These are phyloP conservation scores for Xiphorhynchus elegans DNA, from an alignment of 2,113 vertebrate species.

Conservation along the genomic window DNA sequence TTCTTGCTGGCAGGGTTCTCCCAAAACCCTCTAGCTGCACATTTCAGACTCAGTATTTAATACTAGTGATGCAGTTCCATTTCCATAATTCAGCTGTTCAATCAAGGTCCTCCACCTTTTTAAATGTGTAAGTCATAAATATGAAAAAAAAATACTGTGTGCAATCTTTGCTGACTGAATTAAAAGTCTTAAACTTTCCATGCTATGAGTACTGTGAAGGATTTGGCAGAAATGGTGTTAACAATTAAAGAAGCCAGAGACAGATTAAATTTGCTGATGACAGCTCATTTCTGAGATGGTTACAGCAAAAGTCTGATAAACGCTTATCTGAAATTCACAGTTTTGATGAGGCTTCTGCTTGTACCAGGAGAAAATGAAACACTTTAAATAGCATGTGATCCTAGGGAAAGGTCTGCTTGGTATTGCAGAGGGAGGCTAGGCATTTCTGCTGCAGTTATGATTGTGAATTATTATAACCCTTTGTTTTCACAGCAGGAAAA, in stretches of 20 bases:
- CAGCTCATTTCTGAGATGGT: constrained; percentile 75
- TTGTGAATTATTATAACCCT: constrained; percentile 7
- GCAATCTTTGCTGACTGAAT: constrained; percentile 38
- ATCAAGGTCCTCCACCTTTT: constrained; percentile 30
- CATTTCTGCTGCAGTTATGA: constrained; percentile 7
- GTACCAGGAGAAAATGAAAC: constrained; percentile 75
- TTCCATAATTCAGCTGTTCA: constrained; percentile 55
- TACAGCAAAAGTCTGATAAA: constrained; percentile 72
- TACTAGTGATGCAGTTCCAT: background rate
- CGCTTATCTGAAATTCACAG: constrained; percentile 71
- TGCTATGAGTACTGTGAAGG: constrained; percentile 36
- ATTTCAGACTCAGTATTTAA: constrained; percentile 24
- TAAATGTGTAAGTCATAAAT: constrained; percentile 30
- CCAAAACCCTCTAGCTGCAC: background rate
- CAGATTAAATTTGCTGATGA: constrained; percentile 76
- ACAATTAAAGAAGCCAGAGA: constrained; percentile 70
- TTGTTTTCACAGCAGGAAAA: constrained; percentile 45
- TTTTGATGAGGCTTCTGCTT: constrained; percentile 71
- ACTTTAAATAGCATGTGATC: constrained; percentile 62
- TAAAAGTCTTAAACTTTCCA: constrained; percentile 63
- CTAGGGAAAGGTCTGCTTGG: constrained; percentile 25
- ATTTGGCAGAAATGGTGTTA: constrained; percentile 57
- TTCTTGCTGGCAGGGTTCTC: background rate
- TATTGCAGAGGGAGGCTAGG: background rate
- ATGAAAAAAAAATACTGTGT: background rate